Conservation (phyloP, 2,113 vertebrate genomes). For the Poeciliopsis turrubarensis region DNA sequence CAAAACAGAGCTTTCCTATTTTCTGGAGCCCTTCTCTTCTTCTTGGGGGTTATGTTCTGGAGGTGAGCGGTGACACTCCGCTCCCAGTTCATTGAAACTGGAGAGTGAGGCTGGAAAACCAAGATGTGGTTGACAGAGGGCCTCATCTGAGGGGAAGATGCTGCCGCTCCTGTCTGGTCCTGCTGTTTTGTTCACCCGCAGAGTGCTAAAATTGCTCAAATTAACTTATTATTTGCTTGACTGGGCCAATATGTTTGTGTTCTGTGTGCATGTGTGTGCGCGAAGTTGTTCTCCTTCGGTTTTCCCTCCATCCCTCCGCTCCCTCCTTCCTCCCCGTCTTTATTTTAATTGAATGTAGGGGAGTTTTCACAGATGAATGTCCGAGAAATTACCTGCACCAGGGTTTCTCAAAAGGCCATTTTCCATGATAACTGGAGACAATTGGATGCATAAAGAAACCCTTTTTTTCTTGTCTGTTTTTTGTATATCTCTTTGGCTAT, state of each 20-base stretch:
- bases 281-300: slow-evolving; percentile 53
- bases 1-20: slow-evolving; percentile 51
- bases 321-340: not conserved
- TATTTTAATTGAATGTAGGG: slow-evolving; percentile 77
- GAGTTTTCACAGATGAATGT: slow-evolving; percentile 71
- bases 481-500: slow-evolving; percentile 9
- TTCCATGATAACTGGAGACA: slow-evolving; percentile 27
- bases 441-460: slow-evolving; percentile 27
- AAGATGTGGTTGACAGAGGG: slow-evolving; percentile 24
- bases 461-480: slow-evolving; percentile 19
- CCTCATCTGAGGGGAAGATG: slow-evolving; percentile 67
- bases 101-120: slow-evolving; percentile 46
- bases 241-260: slow-evolving; percentile 84
- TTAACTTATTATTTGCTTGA: slow-evolving; percentile 88
- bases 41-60: slow-evolving; percentile 11
- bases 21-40: slow-evolving; percentile 2
- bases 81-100: slow-evolving; percentile 11
- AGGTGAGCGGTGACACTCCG: slow-evolving; percentile 39
- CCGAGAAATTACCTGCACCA: slow-evolving; percentile 65
- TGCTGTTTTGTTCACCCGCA: slow-evolving; percentile 80
- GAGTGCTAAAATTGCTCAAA: slow-evolving; percentile 84
- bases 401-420: slow-evolving; percentile 51
- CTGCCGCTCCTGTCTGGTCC: slow-evolving; percentile 70
- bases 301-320: not conserved
- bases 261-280: slow-evolving; percentile 68